These are phyloP conservation scores for Actinostola sp. DNA, from an alignment of 92 coral and sea anemone species.

Conservation along the genomic window DNA sequence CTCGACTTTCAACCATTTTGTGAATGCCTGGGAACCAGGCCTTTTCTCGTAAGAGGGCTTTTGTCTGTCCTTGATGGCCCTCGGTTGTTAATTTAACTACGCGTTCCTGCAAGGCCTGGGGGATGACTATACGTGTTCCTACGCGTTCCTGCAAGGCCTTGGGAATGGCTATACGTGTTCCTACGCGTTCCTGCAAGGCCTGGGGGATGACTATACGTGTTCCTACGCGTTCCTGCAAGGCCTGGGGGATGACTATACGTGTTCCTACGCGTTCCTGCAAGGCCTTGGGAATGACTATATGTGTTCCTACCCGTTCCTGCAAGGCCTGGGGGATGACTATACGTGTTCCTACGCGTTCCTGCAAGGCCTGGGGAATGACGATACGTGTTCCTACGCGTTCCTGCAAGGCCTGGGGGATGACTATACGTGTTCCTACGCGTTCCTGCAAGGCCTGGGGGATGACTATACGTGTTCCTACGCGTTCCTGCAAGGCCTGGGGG, in stretches of 20 bases:
- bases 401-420: neutral
- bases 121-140: constrained; percentile 14
- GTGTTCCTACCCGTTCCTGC: no score
- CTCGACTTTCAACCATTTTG: no score
- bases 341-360: constrained; percentile 7
- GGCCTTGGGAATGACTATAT: constrained; percentile 19
- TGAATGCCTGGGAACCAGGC: constrained; percentile 68
- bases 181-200: constrained; percentile 3
- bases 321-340: neutral
- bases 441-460: no score
- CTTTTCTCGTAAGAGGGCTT: constrained; percentile 40
- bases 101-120: constrained; percentile 5
- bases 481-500: no score
- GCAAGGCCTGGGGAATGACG: constrained; percentile 9
- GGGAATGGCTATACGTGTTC: neutral
- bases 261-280: constrained; percentile 8
- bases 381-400: no score
- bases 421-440: constrained; percentile 4
- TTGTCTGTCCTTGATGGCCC: constrained; percentile 55
- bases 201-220: constrained; percentile 17
- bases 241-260: neutral
- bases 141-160: neutral
- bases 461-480: no score
- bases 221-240: no score
- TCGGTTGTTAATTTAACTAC: constrained; percentile 29